Base-by-base conservation (phyloP, 2,797 vertebrate species). In the Alca torda region DNA sequence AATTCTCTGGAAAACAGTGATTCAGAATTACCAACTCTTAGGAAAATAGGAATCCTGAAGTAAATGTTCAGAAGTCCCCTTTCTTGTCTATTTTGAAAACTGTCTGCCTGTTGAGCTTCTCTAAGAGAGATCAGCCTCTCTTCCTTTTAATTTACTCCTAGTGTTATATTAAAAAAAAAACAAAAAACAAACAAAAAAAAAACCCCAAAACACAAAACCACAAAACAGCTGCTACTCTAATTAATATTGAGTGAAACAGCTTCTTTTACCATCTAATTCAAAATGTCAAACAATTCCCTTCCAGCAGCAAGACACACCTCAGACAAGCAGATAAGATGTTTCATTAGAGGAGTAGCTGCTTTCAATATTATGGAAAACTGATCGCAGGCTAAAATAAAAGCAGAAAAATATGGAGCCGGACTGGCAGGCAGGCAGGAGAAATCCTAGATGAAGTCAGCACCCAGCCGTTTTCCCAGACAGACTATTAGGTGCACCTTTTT, bases 281-380 rank as follows among this genome's bases (percentile, higher is more conserved):
- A 76, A 83, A 86, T 73, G 92, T 93, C 92, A 95, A 81, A 57
- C 76, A 86, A 57, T 81, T 88, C 93, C 83, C 51, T 85, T 69
- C 75, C 80, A 91, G 76, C 84, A 84, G 72, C 37, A 33, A 93
- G 91, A 46, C 94, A 68, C 93, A 91, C 85, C 85, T 96, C 93
- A 89, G 87, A 73, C 43, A 45, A 53, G 86, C 80, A 95, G 92
- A 89, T 95, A 88, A 96, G 88, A 93, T 35, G 77, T 63, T 92
- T 92, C 83, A 84, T 90, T 93, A 92, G 80, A 88, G 70, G 57
- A 48, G 63, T 39, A 77, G 70, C 90, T 90, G 59, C 92, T 92
- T 54, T 61, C 74, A 75, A 6, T 88, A 46, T 50, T 35, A 77
- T 25, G 61, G 73, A 79, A 94, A 95, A 85, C 63, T 77, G 82